Conservation (phyloP, 2,888 invertebrate species). For the Bugulina stolonifera region DNA sequence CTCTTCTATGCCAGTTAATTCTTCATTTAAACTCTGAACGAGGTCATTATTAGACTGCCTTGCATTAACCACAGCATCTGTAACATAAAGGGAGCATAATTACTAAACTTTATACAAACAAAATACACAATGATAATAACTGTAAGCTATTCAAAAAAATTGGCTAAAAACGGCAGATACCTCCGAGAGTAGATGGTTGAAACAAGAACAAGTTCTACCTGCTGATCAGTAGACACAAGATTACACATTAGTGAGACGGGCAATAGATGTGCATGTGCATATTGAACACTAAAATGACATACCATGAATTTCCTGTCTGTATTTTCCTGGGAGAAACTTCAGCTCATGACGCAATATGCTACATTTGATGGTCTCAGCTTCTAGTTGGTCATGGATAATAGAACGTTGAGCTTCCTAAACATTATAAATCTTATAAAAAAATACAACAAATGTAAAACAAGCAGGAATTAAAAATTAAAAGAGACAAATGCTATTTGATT, state of each 20-base stretch:
- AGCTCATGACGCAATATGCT: constrained; percentile 48
- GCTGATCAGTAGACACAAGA: too few species aligned
- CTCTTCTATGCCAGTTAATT: constrained; percentile 40
- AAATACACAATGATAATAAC: background rate
- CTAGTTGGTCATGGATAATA: constrained; percentile 43
- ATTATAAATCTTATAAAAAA: too few species aligned
- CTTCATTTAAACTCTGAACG: constrained; percentile 38
- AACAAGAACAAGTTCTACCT: too few species aligned
- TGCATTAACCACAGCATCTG: constrained; percentile 48
- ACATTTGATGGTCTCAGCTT: constrained; percentile 50
- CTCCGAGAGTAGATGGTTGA: too few species aligned
- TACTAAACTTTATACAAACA: background rate
- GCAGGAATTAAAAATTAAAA: too few species aligned
- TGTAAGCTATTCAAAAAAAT: too few species aligned
- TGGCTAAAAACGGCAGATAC: too few species aligned
- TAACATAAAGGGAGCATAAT: background rate
- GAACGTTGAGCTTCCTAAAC: constrained; percentile 41
- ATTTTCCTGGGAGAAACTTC: constrained; percentile 41
- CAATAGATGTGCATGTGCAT: too few species aligned
- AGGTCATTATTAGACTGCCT: constrained; percentile 46
- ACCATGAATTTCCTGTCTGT: constrained; percentile 48
- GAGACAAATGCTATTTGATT: too few species aligned
- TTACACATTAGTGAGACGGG: too few species aligned
- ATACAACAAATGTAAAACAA: too few species aligned
- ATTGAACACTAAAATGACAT: constrained; percentile 14